Base-by-base conservation (phyloP, 2,113 vertebrate species). In the Romanogobio albipinnatus region DNA sequence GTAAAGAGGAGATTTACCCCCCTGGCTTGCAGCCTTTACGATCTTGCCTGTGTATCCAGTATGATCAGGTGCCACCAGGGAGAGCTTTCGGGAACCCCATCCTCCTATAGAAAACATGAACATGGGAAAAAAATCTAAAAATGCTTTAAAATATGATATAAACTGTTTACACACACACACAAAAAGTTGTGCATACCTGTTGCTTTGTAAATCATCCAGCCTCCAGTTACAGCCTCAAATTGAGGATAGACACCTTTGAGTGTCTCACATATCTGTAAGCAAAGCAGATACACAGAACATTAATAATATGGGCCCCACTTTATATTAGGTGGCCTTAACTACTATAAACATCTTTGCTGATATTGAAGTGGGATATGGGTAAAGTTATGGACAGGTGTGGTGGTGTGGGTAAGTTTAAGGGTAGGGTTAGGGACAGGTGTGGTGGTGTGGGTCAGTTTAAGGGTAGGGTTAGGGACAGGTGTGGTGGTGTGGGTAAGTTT, bases 1-100 rank as follows among this genome's bases (percentile, higher is more conserved):
- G 78, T 13, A 64, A 47, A 81, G 43, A 79, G 58, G 33, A 22
- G 26, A n/a, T 80, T 80, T 80, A 80, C 58, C 58, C 77, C 47
- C 74, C 45, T 39, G 49, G 43, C 74, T 76, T 76, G 47, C 74
- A 76, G 51, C 45, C 74, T 76, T 76, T 33, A 76, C 26, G 13
- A 76, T 76, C 51, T 76, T 76, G 74, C 74, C 74, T 76, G 74
- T 76, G 77, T 80, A 80, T 58, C 77, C 77, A 80, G 77, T 80
- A 80, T 64, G 29, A 80, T 80, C 77, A 80, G 58, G 77, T 76
- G 74, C 51, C 74, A 76, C 74, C n/a, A 76, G 74, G 74, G 51
- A 58, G 47, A 76, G 74, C 51, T 64, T 80, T 59, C 58, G 77
- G 58, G 29, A n/a, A 80, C 77, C 77, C 58, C 77, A 80, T 80